Conservation (phyloP, 2,888 invertebrate species). For the Phaonia tiefii region DNA sequence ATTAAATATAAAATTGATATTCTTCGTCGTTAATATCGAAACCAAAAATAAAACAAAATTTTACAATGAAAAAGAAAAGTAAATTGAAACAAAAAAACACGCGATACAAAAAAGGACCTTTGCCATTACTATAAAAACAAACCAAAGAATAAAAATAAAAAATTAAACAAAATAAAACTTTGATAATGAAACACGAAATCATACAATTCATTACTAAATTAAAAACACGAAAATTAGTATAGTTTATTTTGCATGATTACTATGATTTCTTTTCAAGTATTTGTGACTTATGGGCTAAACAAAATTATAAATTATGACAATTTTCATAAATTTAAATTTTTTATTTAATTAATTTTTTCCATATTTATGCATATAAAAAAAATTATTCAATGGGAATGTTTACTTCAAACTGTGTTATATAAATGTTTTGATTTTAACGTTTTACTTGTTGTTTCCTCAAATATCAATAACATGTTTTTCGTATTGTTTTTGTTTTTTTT, state of each 20-base stretch:
- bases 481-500: conserved; percentile 63
- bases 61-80: neutral
- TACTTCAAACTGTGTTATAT: conserved; percentile 48
- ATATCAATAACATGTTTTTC: conserved; percentile 64
- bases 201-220: conserved; percentile 9
- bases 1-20: neutral
- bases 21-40: neutral
- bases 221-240: neutral
- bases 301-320: conserved; percentile 35
- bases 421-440: conserved; percentile 34
- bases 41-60: conserved; percentile 25
- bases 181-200: conserved; percentile 19
- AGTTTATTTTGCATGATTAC: neutral
- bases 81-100: conserved; percentile 21
- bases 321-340: conserved; percentile 39
- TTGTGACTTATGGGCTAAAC: conserved; percentile 43
- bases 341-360: conserved; percentile 32
- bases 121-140: conserved; percentile 36
- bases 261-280: conserved; percentile 43
- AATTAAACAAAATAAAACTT: conserved; percentile 17
- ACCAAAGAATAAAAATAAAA: conserved; percentile 36
- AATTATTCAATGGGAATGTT: conserved; percentile 71
- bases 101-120: conserved; percentile 37
- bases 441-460: conserved; percentile 16
- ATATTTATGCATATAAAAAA: conserved; percentile 54